phyloP scores from a whole-genome alignment of 2,797 vertebrate genomes.

The Pachyuromys duprasi region DNA sequence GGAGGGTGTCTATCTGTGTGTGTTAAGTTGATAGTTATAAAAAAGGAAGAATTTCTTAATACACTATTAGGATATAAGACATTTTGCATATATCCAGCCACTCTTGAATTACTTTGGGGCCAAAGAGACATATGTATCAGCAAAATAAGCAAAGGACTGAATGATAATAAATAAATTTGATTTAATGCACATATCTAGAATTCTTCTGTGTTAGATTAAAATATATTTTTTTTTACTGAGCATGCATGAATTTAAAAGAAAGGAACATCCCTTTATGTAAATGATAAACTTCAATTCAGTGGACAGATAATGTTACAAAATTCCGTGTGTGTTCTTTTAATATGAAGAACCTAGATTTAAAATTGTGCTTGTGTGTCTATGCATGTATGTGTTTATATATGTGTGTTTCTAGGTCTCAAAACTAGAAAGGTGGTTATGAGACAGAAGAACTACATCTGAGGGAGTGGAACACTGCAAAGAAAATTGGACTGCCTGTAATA shows the following conservation, averaged over 20 bases:
- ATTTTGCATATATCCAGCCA: neutral
- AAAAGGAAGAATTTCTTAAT: neutral
- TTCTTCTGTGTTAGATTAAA: neutral
- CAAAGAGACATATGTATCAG: neutral
- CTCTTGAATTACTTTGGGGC: neutral
- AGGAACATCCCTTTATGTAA: neutral
- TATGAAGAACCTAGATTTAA: too few species aligned
- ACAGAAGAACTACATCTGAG: too few species aligned
- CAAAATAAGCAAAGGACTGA: neutral
- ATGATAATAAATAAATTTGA: neutral
- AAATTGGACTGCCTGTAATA: too few species aligned
- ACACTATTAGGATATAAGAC: neutral
- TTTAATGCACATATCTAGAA: neutral
- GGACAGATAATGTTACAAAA: neutral
- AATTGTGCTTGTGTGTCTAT: too few species aligned
- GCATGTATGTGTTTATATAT: too few species aligned
- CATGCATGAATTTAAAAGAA: neutral
- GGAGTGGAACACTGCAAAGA: too few species aligned
- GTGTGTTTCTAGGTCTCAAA: too few species aligned
- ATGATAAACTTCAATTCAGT: neutral
- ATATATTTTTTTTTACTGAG: neutral
- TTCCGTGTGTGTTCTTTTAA: too few species aligned
- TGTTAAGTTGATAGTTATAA: neutral
- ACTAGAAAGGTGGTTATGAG: too few species aligned
- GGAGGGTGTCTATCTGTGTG: neutral